These are phyloP conservation scores for Notolabrus celidotus DNA, from an alignment of 2,797 vertebrate genomes.

Conservation along the genomic window DNA sequence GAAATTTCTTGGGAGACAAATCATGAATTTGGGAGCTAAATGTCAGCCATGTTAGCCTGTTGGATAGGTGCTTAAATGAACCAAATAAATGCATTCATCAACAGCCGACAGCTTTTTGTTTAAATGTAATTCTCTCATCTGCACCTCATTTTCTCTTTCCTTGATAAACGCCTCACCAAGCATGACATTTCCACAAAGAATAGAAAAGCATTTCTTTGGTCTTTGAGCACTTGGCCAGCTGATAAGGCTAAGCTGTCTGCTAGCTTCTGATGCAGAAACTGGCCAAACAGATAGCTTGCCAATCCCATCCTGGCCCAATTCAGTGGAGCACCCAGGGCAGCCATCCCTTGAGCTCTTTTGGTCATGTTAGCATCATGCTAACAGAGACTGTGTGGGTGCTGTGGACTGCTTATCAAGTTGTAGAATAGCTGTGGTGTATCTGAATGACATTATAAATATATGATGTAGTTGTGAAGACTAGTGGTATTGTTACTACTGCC, in stretches of 20 bases:
- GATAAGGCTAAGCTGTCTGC: conserved; percentile 12
- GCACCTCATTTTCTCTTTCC: not conserved
- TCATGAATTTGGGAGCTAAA: not conserved
- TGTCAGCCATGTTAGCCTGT: not conserved
- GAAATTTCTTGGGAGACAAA: conserved; percentile 17
- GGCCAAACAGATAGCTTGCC: conserved; percentile 16
- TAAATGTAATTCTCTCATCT: no score
- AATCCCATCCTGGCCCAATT: conserved; percentile 44
- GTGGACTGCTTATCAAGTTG: no score
- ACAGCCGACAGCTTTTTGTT: no score
- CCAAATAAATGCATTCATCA: not conserved
- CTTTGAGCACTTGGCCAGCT: conserved; percentile 8
- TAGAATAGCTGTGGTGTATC: no score
- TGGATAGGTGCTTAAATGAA: no score
- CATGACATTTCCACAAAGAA: no score
- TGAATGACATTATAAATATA: no score
- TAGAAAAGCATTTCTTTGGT: not conserved
- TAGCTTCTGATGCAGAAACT: conserved; percentile 17
- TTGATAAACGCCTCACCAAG: no score
- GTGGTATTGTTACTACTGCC: no score
- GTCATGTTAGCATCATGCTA: conserved; percentile 12
- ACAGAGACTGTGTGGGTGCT: not conserved
- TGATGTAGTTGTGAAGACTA: no score
- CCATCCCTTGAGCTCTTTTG: conserved; percentile 6
- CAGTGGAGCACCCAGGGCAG: not conserved